These are phyloP conservation scores for Chymomyza fuscimana DNA, from an alignment of 2,888 invertebrate genomes.

Conservation along the genomic window DNA sequence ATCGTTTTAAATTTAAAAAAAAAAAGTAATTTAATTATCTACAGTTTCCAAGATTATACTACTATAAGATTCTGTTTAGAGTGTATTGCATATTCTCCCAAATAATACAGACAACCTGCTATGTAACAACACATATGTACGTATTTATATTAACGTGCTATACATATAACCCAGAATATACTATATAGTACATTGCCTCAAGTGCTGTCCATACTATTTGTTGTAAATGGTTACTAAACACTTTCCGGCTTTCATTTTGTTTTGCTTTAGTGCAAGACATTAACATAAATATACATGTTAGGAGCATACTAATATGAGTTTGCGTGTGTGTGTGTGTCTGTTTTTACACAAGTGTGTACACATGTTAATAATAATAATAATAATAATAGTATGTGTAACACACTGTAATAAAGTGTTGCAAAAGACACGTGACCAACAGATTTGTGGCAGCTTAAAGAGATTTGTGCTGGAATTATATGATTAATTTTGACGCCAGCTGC, in stretches of 20 bases:
- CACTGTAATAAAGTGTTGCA: slow-evolving; percentile 30
- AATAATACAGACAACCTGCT: not conserved
- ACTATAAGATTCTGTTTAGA: not conserved
- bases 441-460: not conserved
- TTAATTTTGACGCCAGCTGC: slow-evolving; percentile 1
- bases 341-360: slow-evolving; percentile 10
- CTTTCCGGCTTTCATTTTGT: slow-evolving; percentile 13
- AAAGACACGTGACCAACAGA: slow-evolving; percentile 3
- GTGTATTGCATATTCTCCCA: not conserved
- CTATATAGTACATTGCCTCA: not conserved
- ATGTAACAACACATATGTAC: not conserved
- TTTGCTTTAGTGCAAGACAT: slow-evolving; percentile 21
- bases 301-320: not conserved
- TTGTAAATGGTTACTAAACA: not conserved
- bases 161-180: not conserved
- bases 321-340: not conserved
- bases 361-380: slow-evolving; percentile 42
- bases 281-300: slow-evolving; percentile 35
- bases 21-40: too few species aligned
- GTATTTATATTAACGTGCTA: not conserved
- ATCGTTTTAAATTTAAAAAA: too few species aligned
- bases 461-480: not conserved
- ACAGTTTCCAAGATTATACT: too few species aligned
- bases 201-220: not conserved
- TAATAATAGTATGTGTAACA: not conserved